Percentiles rank a stretch among this genome's conserved stretches.
Conservation (phyloP, 2,888 invertebrate genomes). For the Hirudinaria manillensis region DNA sequence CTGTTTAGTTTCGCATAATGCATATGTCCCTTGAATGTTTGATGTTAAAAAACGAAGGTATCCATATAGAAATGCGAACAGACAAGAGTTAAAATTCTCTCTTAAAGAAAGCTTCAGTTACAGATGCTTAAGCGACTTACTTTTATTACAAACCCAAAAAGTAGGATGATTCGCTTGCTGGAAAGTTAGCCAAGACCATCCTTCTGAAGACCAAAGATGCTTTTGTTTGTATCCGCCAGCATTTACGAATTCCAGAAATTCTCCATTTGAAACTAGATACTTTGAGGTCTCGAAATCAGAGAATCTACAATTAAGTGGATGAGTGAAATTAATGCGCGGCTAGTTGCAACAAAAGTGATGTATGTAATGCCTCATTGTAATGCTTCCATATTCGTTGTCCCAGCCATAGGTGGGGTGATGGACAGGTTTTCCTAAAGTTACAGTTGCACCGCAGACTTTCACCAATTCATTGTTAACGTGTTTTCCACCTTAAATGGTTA, state of each 20-base stretch:
- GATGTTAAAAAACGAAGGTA: no score
- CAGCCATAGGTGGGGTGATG: slow-evolving; percentile 52
- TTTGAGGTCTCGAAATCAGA: slow-evolving; percentile 48
- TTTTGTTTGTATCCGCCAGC: slow-evolving; percentile 46
- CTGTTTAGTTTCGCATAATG: no score
- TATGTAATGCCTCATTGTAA: slow-evolving; percentile 32
- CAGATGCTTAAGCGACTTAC: slow-evolving; percentile 37
- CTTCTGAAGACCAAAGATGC: slow-evolving; percentile 49
- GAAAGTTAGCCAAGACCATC: slow-evolving; percentile 49
- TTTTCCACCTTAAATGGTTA: neutral
- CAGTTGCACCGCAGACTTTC: slow-evolving; percentile 40
- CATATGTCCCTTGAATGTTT: no score
- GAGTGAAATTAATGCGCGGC: neutral
- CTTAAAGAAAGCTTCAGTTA: neutral
- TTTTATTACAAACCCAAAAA: slow-evolving; percentile 50
- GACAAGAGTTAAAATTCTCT: no score
- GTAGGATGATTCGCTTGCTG: slow-evolving; percentile 47
- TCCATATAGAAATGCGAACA: no score
- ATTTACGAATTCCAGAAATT: slow-evolving; percentile 49
- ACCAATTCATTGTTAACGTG: neutral
- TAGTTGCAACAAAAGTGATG: neutral
- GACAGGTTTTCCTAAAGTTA: slow-evolving; percentile 48
- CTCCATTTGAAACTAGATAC: slow-evolving; percentile 47
- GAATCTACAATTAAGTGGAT: slow-evolving; percentile 42
- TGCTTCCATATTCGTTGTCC: slow-evolving; percentile 52